These are phyloP conservation scores for Chlorodrepanis virens DNA, from an alignment of 2,113 vertebrate species.

Conservation along the genomic window DNA sequence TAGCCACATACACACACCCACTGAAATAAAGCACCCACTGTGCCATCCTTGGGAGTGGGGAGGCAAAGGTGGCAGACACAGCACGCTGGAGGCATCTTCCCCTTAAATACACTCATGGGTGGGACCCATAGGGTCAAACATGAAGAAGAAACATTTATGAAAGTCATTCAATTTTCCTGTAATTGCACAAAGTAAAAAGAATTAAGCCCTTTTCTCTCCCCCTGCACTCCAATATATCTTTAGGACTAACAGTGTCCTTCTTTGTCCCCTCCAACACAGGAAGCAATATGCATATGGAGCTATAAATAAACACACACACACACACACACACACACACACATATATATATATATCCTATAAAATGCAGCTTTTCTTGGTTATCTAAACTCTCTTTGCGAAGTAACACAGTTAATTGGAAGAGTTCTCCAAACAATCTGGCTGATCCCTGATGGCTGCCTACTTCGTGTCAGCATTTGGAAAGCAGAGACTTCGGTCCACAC, in stretches of 20 bases:
- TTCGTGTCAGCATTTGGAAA: background rate
- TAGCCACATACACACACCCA: background rate
- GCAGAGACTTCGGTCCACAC: background rate
- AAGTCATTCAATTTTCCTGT: background rate
- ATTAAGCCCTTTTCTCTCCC: background rate
- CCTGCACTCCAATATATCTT: background rate
- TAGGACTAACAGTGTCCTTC: background rate
- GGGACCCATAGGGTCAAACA: background rate
- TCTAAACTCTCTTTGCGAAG: background rate
- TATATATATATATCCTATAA: background rate
- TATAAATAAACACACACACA: background rate
- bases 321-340: no score
- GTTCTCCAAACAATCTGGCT: background rate
- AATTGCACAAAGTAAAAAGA: background rate
- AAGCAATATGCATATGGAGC: background rate
- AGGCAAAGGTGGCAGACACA: background rate
- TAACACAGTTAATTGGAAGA: slow-evolving; percentile 6
- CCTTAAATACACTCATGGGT: background rate
- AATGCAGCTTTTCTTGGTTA: background rate
- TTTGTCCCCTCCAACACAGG: background rate
- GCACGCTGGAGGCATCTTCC: background rate
- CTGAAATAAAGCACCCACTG: background rate
- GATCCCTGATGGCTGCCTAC: background rate
- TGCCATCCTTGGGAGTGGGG: background rate
- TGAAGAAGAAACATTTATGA: background rate